Evolutionary conservation across 2,888 invertebrate species (phyloP), one percentile per base, ranked within the genome.

Genomic region (Lasius platythorax): DNA sequence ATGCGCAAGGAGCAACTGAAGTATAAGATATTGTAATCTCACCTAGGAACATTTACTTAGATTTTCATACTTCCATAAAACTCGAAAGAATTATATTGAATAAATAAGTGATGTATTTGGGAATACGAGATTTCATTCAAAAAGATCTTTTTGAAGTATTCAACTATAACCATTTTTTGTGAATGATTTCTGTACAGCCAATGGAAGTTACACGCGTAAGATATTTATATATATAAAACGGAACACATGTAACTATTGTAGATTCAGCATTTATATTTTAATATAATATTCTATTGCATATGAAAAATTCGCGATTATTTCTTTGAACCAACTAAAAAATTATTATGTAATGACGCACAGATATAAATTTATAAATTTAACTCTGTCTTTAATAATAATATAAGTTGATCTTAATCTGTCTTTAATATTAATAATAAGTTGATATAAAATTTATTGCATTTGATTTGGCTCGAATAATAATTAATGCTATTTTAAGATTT

Each of bases 181-280:
- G 73, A 61, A 82, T 33, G 78, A 64, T 72, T 64, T 46, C 46
- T 76, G 74, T 84, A 76, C 82, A 76, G 72, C 74, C 68, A 33
- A 72, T 66, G 28, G 75, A 82, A 83, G 33, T 78, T 82, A 74
- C 68, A 86, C 56, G 78, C 89, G 85, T 90, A 88, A 87, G 68
- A 85, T 90, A 75, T 76, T 89, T 88, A 88, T 91, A 84, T 87
- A 86, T 88, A 90, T 88, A 87, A 87, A 86, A 15, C 46, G 46
- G 0, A 43, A 70, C 76, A 82, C 82, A 82, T 90, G 85, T 91
- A 92, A 87, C 87, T 88, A 91, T 91, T 90, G 91, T 92, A 89
- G 89, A 92, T 91, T 92, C 91, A 92, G 92, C 92, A 92, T 94
- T 94, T 95, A 94, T 94, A 94, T 94, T 94, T 94, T 94, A 94